Evolutionary conservation across 2,113 vertebrate genomes (phyloP).

Genomic region (Chlorodrepanis virens): DNA sequence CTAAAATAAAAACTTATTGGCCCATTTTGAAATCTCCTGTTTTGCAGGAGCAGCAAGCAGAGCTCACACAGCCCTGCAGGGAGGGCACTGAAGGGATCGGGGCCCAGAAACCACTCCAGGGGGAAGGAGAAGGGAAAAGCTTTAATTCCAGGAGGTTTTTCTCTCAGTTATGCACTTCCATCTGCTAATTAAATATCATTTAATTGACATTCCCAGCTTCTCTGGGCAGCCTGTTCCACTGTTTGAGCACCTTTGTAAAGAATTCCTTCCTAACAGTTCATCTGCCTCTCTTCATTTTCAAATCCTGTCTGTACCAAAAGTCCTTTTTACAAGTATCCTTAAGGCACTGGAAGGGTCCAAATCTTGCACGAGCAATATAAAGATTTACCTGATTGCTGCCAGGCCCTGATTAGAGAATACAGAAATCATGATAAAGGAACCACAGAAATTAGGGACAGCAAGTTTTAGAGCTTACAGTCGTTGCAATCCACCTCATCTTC

Average conservation of each 20-base stretch:
- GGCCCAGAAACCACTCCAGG: not conserved
- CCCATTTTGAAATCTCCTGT: not conserved
- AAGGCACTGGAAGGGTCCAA: not conserved
- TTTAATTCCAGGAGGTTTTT: not conserved
- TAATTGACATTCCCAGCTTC: not conserved
- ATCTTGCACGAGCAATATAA: not conserved
- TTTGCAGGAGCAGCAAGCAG: not conserved
- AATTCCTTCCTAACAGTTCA: not conserved
- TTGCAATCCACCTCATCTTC: not conserved
- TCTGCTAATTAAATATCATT: not conserved
- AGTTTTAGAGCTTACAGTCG: not conserved
- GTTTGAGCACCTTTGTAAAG: not conserved
- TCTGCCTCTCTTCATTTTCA: not conserved
- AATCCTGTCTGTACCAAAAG: not conserved
- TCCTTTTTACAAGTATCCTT: not conserved
- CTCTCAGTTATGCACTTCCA: not conserved
- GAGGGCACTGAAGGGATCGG: not conserved
- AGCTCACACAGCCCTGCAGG: not conserved
- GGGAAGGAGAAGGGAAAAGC: not conserved
- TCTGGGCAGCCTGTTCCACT: not conserved
- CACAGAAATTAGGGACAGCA: not conserved
- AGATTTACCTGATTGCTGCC: not conserved
- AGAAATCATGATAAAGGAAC: not conserved
- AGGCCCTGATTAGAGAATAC: rapidly evolving
- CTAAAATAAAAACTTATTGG: not conserved